Base-by-base conservation (phyloP, 2,797 vertebrate genomes). In the Bovichtus diacanthus region DNA sequence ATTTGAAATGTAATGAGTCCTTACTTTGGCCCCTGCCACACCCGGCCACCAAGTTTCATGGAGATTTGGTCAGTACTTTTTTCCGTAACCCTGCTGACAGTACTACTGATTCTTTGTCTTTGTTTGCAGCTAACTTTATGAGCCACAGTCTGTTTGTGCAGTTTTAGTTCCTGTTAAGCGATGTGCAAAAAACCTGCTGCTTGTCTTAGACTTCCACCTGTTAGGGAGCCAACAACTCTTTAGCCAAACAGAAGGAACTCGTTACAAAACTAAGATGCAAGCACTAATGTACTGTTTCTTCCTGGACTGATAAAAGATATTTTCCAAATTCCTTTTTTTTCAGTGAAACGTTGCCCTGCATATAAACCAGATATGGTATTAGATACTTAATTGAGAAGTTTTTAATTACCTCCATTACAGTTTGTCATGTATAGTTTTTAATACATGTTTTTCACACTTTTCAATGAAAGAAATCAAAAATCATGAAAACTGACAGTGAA, bases 151-250 rank as follows among this genome's bases (percentile, higher is more conserved):
- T 64, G 23, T 82, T 64, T 64, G 44, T 34, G 3, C 56, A 38
- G 29, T 36, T 74, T 31, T n/a, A 76, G 50, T 71, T 62, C 68
- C 19, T 55, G 61, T 50, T 51, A 36, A 34, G 27, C 36, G 27
- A 8, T 36, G 56, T 63, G 27, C 41, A 72, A 67, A 38, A 62
- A 68, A 67, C 47, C 73, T 71, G 55, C 61, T 71, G 49, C 25
- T 34, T 38, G 21, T 60, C 47, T 70, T 53, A 54, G 41, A 27
- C 27, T 4, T 47, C n/a, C 49, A 62, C 16, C 68, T 80, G 60
- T 46, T 16, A n/a, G n/a, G n/a, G n/a, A 2, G 46, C 44, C 51
- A 63, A 7, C 53, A 46, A 9, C 44, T 34, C 9, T 56, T 29
- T 12, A 3, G 5, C 18, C 44, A 15, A 58, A 27, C 27, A 27